A percentile compares a stretch with the other conserved stretches of the same genome.
Evolutionary conservation across 2,888 invertebrate species (phyloP).

Genomic region (Dolomedes plantarius): DNA sequence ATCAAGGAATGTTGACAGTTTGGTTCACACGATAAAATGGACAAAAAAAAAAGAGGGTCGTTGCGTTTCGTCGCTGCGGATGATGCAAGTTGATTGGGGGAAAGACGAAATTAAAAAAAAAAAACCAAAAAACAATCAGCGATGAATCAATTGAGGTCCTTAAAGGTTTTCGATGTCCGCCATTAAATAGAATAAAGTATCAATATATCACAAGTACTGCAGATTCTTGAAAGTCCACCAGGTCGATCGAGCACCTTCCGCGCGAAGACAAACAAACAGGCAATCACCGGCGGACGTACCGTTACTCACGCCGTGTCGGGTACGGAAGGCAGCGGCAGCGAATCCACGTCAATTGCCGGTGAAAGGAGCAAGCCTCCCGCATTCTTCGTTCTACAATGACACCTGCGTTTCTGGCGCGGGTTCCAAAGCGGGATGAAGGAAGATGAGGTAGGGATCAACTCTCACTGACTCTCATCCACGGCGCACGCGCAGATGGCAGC

Average conservation of each 20-base stretch:
- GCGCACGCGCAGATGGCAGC: slow-evolving; percentile 30
- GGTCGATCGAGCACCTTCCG: not conserved
- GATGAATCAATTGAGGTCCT: not conserved
- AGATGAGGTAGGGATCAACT: slow-evolving; percentile 11
- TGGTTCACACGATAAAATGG: slow-evolving; percentile 13
- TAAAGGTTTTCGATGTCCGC: no score
- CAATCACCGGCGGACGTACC: slow-evolving; percentile 5
- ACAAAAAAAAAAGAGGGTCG: not conserved
- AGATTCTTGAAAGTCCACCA: not conserved
- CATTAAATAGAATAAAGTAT: no score
- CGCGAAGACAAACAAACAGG: not conserved
- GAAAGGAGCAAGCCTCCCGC: slow-evolving; percentile 2
- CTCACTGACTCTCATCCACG: slow-evolving; percentile 11
- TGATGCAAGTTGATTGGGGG: no score
- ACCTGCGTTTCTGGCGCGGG: slow-evolving; percentile 55
- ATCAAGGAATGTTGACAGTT: not conserved
- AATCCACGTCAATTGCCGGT: not conserved
- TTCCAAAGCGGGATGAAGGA: slow-evolving; percentile 6
- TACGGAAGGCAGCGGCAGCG: slow-evolving; percentile 21
- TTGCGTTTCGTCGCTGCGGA: not conserved
- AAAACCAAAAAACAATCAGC: no score
- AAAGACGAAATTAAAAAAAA: no score
- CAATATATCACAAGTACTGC: not conserved
- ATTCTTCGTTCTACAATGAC: slow-evolving; percentile 62
- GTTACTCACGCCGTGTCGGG: slow-evolving; percentile 26